Conservation (phyloP, 2,888 invertebrate genomes). For the Tenthredo distinguenda region DNA sequence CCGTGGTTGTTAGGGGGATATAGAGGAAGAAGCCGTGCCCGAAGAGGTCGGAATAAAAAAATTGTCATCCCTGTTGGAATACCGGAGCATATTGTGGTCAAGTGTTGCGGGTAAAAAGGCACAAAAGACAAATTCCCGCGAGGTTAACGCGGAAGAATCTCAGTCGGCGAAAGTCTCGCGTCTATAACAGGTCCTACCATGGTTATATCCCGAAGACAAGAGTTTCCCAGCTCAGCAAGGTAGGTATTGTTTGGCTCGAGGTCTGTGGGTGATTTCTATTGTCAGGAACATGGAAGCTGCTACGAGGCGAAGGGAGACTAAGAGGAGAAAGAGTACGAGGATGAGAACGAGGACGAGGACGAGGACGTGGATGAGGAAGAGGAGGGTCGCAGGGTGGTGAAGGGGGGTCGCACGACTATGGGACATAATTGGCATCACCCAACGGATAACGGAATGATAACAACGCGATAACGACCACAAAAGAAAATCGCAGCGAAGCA, state of each 20-base stretch:
- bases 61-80: constrained; percentile 36
- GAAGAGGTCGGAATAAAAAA: constrained; percentile 17
- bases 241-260: constrained; percentile 56
- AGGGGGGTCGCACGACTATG: constrained; percentile 22
- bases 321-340: constrained; percentile 5
- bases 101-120: constrained; percentile 47
- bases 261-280: constrained; percentile 71
- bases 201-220: constrained; percentile 32
- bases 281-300: constrained; percentile 58
- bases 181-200: constrained; percentile 11
- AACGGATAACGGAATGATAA: constrained; percentile 49
- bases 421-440: constrained; percentile 49
- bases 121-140: constrained; percentile 47
- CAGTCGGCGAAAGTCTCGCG: constrained; percentile 18
- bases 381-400: background rate
- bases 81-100: constrained; percentile 37
- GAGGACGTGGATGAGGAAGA: background rate
- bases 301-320: constrained; percentile 11
- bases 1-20: background rate
- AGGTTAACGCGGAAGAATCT: constrained; percentile 44
- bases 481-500: constrained; percentile 63
- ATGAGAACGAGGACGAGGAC: background rate
- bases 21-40: background rate
- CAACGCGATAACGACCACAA: constrained; percentile 69
- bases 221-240: constrained; percentile 32